Evolutionary conservation across 2,797 vertebrate species (phyloP).

Genomic region (Neosilurus mollespiculum): DNA sequence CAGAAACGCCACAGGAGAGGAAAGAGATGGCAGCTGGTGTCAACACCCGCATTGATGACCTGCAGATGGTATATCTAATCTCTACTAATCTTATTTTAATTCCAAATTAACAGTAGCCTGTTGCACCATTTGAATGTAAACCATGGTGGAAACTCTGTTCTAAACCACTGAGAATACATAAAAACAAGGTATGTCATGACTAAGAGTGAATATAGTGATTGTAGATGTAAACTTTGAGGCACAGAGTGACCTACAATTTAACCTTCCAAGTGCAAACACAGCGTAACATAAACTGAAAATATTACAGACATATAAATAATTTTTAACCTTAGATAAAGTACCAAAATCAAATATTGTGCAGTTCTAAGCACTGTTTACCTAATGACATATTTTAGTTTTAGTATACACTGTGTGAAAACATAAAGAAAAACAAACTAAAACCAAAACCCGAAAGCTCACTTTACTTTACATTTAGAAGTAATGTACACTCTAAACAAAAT

Average conservation of each 20-base stretch:
- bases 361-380: too few relatives aligned
- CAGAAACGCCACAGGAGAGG: constrained; percentile 92
- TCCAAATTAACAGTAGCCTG: not conserved
- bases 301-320: not conserved
- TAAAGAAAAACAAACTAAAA: too few relatives aligned
- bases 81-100: not conserved
- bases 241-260: not conserved
- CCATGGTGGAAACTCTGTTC: not conserved
- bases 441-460: not conserved
- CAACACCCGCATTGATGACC: constrained; percentile 95
- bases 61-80: constrained; percentile 85
- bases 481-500: not conserved
- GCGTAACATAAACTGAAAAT: not conserved
- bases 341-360: not conserved
- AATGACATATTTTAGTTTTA: not conserved
- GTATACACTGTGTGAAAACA: not conserved
- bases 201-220: not conserved
- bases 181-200: not conserved
- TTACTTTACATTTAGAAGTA: not conserved
- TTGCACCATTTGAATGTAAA: not conserved
- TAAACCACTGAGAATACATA: not conserved
- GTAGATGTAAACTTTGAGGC: not conserved
- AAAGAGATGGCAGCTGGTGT: constrained; percentile 98
- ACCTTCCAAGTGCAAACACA: not conserved
- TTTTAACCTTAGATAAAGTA: not conserved